phyloP scores from a whole-genome alignment of 2,113 vertebrate species.

The Sapayoa aenigma region DNA sequence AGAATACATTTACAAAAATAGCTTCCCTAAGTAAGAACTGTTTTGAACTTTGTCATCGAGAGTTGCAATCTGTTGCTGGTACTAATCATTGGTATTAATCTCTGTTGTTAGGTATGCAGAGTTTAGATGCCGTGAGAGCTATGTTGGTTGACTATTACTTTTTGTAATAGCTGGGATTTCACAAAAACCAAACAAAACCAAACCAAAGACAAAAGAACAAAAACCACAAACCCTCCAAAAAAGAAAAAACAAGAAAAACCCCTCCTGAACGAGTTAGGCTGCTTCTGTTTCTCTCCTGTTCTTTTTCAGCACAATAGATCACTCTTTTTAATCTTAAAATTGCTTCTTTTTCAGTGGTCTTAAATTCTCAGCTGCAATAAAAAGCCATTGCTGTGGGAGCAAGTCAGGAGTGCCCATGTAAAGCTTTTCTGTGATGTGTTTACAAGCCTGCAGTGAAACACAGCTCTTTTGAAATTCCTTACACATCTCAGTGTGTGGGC shows the following conservation, averaged over 20 bases:
- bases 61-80: not conserved
- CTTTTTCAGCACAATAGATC: not conserved
- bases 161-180: not conserved
- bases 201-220: too few species aligned
- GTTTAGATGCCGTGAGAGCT: not conserved
- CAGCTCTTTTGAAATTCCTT: not conserved
- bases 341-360: not conserved
- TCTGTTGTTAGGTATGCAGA: not conserved
- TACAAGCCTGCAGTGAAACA: not conserved
- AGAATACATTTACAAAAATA: not conserved
- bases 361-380: not conserved
- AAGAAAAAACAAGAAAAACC: accelerated
- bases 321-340: not conserved
- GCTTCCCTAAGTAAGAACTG: not conserved
- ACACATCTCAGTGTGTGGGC: not conserved
- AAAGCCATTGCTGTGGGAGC: not conserved
- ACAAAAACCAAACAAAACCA: not conserved
- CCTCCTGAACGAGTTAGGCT: not conserved
- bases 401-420: not conserved
- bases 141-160: not conserved
- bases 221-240: too few species aligned
- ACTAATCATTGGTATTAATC: not conserved
- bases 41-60: not conserved
- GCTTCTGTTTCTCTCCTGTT: not conserved
- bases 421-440: not conserved